Evolutionary conservation across 2,888 invertebrate species (phyloP).

Genomic region (Pomacea canaliculata): DNA sequence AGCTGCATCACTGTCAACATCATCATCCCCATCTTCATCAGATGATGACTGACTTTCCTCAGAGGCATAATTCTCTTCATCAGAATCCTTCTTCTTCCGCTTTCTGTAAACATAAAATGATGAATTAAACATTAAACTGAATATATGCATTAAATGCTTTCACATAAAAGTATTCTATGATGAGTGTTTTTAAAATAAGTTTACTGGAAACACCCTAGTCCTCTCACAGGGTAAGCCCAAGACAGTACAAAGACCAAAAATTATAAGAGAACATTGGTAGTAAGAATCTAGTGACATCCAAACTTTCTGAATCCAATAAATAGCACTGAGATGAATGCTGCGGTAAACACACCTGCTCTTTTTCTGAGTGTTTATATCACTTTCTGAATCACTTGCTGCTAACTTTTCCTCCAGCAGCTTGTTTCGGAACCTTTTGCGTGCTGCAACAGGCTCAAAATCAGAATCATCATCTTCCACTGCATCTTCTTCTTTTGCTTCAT

Average conservation of each 20-base stretch:
- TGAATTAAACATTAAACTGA: background rate
- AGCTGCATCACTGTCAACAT: conserved; percentile 20
- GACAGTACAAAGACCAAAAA: too few species aligned
- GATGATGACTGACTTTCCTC: conserved; percentile 22
- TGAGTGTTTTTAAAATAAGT: too few species aligned
- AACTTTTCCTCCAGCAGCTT: conserved; percentile 51
- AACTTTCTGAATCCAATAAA: too few species aligned
- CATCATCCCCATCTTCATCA: conserved; percentile 22
- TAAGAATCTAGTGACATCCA: too few species aligned
- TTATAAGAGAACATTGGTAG: too few species aligned
- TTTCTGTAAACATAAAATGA: conserved; percentile 21
- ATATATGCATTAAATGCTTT: too few species aligned
- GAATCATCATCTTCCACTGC: conserved; percentile 32
- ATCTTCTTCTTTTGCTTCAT: conserved; percentile 55
- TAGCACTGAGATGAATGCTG: too few species aligned
- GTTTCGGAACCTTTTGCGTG: conserved; percentile 30
- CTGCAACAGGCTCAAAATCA: conserved; percentile 24
- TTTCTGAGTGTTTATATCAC: conserved; percentile 28
- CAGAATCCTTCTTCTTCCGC: conserved; percentile 32
- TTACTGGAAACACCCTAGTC: too few species aligned
- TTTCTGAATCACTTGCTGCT: conserved; percentile 54
- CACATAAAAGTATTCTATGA: too few species aligned
- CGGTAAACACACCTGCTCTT: conserved; percentile 27
- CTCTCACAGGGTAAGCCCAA: too few species aligned
- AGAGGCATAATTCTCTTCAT: conserved; percentile 23